A percentile compares a stretch with the other conserved stretches of the same genome.
These are phyloP conservation scores for Heliconius himera DNA, from an alignment of 1,140 invertebrate genomes.

Conservation along the genomic window DNA sequence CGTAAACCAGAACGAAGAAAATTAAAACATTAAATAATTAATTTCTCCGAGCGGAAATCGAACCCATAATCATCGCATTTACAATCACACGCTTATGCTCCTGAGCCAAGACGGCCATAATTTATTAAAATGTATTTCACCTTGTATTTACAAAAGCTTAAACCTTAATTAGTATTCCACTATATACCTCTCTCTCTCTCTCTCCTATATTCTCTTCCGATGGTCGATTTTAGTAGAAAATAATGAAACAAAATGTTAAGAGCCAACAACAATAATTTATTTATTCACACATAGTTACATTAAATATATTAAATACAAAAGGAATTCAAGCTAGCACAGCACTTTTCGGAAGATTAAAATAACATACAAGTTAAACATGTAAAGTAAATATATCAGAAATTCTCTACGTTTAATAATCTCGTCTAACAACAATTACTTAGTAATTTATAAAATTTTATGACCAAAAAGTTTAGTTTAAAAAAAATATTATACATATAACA, in stretches of 20 bases:
- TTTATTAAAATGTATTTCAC: no score
- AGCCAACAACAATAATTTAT: constrained; percentile 78
- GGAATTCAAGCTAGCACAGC: constrained; percentile 68
- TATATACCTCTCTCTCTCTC: no score
- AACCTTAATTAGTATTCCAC: no score
- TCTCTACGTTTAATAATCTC: not conserved
- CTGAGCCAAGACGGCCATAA: no score
- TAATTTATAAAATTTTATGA: constrained; percentile 5
- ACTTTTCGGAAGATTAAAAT: constrained; percentile 42
- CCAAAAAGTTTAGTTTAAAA: not conserved
- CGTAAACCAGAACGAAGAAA: no score
- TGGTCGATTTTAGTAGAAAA: not conserved
- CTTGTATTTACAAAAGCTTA: no score
- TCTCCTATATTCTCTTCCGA: no score
- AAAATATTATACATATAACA: not conserved
- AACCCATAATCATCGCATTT: no score
- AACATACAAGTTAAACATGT: constrained; percentile 19
- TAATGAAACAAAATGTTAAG: constrained; percentile 25
- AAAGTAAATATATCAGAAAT: constrained; percentile 26
- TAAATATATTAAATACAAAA: constrained; percentile 59
- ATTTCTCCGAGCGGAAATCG: no score
- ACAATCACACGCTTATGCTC: no score
- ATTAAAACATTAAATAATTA: no score
- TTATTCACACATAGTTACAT: constrained; percentile 69
- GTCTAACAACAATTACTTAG: not conserved